These are phyloP conservation scores for Etia nguti DNA, from an alignment of 2,113 vertebrate genomes.

Conservation along the genomic window DNA sequence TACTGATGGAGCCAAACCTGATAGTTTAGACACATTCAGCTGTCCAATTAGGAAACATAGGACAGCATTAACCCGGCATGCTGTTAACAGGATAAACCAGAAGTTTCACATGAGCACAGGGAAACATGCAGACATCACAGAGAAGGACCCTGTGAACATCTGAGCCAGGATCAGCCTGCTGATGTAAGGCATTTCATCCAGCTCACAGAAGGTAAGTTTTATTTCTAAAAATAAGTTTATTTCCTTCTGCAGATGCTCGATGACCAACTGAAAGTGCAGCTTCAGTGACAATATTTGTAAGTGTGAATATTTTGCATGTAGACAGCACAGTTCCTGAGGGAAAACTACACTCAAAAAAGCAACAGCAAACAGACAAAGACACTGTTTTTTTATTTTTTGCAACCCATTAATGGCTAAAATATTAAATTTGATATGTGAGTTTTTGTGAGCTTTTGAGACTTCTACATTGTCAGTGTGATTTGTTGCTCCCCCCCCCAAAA, in stretches of 20 bases:
- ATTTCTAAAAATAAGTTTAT: not conserved
- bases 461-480: not conserved
- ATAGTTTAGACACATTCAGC: not conserved
- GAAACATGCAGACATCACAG: not conserved
- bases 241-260: not conserved
- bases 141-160: not conserved
- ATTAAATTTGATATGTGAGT: not conserved
- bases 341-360: too few species aligned
- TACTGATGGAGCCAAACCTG: not conserved
- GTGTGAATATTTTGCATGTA: not conserved
- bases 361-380: not conserved
- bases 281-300: not conserved
- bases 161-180: not conserved
- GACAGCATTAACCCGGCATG: not conserved
- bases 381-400: not conserved
- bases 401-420: not conserved
- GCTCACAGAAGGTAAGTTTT: not conserved
- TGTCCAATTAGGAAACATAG: not conserved
- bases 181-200: not conserved
- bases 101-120: not conserved
- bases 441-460: not conserved
- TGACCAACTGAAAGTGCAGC: not conserved
- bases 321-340: not conserved
- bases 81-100: not conserved
- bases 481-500: not conserved